Conservation (phyloP, 1,140 invertebrate genomes). For the Reticulitermes speratus region DNA sequence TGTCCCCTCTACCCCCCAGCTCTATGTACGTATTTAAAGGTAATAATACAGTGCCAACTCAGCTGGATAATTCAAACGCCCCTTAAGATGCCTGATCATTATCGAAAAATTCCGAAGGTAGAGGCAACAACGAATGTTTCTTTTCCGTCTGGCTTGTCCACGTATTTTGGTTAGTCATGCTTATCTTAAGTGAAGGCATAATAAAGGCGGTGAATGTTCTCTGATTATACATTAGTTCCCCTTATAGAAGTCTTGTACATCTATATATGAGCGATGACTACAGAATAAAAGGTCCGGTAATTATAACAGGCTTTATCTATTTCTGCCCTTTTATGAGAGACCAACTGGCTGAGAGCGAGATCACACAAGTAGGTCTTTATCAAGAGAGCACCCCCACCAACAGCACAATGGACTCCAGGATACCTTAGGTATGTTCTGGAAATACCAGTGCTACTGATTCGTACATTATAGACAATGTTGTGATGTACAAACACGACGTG, state of each 20-base stretch:
- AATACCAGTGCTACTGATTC: too few relatives aligned
- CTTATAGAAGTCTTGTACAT: background rate
- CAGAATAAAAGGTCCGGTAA: background rate
- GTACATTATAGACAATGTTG: too few relatives aligned
- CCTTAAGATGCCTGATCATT: background rate
- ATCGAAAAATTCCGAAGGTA: background rate
- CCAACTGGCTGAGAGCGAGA: too few relatives aligned
- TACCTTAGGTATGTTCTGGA: too few relatives aligned
- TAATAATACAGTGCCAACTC: too few relatives aligned
- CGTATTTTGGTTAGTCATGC: background rate
- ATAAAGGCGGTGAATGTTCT: background rate
- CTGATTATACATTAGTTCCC: background rate
- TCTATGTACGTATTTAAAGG: too few relatives aligned
- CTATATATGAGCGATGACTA: background rate
- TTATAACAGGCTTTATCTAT: background rate
- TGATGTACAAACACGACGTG: too few relatives aligned
- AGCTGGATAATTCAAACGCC: too few relatives aligned
- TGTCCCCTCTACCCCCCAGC: too few relatives aligned
- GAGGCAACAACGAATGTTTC: background rate
- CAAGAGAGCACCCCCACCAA: too few relatives aligned
- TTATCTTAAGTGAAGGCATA: background rate
- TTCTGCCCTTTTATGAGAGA: background rate
- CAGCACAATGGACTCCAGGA: too few relatives aligned
- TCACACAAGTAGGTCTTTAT: too few relatives aligned
- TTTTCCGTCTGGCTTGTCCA: background rate